These are phyloP conservation scores for Spermophilus dauricus DNA, from an alignment of 2,113 vertebrate species.

Conservation along the genomic window DNA sequence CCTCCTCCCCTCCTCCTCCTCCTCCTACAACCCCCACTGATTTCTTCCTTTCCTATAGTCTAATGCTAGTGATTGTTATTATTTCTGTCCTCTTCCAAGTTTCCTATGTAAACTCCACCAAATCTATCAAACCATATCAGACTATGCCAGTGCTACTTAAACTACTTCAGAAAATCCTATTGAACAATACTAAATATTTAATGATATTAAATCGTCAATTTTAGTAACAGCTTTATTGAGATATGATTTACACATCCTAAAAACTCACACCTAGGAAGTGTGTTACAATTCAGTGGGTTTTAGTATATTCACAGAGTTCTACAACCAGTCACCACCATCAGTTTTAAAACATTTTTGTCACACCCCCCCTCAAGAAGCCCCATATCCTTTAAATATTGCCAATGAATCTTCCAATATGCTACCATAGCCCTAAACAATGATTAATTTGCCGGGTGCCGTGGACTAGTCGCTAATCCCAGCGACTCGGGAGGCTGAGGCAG, in stretches of 20 bases:
- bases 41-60: background rate
- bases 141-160: background rate
- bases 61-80: too few relatives aligned
- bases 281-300: background rate
- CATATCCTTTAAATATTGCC: background rate
- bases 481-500: too few relatives aligned
- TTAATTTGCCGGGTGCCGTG: background rate
- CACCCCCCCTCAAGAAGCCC: background rate
- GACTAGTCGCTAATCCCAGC: too few relatives aligned
- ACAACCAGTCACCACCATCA: background rate
- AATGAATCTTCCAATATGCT: too few relatives aligned
- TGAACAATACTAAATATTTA: background rate
- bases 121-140: background rate
- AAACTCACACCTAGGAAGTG: background rate
- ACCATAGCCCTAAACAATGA: background rate
- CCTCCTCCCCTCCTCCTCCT: too few relatives aligned
- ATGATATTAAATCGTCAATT: background rate
- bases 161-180: background rate
- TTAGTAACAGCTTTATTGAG: background rate
- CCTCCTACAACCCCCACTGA: too few relatives aligned
- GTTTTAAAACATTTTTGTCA: conserved; percentile 15
- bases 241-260: background rate
- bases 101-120: background rate
- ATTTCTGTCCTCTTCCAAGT: background rate
- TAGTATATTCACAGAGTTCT: background rate